Percentiles rank a stretch among this genome's conserved stretches.
Conservation (phyloP, 2,113 vertebrate species). For the Microtus oregoni region DNA sequence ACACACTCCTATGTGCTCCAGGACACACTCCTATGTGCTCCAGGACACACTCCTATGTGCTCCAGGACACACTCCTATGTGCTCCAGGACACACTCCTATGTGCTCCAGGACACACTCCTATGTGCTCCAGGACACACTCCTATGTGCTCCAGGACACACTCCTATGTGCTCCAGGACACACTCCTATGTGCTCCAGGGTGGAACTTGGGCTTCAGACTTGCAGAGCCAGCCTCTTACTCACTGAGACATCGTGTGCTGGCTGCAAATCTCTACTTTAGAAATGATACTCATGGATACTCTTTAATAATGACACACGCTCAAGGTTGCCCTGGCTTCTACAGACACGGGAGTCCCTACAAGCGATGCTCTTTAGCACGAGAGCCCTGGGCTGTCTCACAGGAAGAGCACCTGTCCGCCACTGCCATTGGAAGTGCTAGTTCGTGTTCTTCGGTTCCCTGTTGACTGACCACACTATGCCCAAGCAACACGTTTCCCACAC, state of each 20-base stretch:
- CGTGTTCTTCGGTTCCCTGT: background rate
- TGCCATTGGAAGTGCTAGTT: background rate
- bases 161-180: too few species aligned
- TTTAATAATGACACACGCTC: background rate
- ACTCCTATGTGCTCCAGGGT: background rate
- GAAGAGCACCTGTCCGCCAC: background rate
- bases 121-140: background rate
- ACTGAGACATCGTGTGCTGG: too few species aligned
- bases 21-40: too few species aligned
- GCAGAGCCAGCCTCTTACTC: background rate
- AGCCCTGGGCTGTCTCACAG: accelerated
- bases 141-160: background rate
- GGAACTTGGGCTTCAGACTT: background rate
- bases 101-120: too few species aligned
- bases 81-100: too few species aligned
- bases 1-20: too few species aligned
- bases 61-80: too few species aligned
- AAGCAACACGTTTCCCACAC: background rate
- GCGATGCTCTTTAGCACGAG: background rate
- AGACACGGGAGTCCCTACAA: background rate
- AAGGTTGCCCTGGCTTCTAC: background rate
- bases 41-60: too few species aligned
- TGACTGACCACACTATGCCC: background rate
- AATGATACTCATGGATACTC: background rate
- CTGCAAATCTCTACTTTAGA: background rate